Conservation (phyloP, 2,888 invertebrate genomes). For the Cepaea hortensis region DNA sequence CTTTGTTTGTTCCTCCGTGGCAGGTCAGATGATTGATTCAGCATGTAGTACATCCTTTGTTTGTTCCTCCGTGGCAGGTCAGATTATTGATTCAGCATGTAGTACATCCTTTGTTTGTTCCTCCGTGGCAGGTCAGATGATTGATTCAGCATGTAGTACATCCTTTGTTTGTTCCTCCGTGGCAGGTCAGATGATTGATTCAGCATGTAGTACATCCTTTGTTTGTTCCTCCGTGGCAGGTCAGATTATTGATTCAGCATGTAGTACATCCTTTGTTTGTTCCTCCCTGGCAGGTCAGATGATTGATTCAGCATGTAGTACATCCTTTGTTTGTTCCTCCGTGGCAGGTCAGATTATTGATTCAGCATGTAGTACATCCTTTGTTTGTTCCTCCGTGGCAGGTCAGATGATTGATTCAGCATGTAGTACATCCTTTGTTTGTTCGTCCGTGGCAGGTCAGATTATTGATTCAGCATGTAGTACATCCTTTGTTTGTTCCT, state of each 20-base stretch:
- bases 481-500: conserved; percentile 12
- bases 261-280: too few relatives aligned
- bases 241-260: conserved; percentile 36
- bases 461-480: not conserved
- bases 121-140: conserved; percentile 61
- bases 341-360: conserved; percentile 59
- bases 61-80: conserved; percentile 61
- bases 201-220: too few relatives aligned
- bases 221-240: conserved; percentile 58
- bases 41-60: too few relatives aligned
- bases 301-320: not conserved
- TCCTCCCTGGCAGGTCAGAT: conserved; percentile 61
- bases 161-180: conserved; percentile 48
- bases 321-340: conserved; percentile 31
- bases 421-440: too few relatives aligned
- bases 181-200: conserved; percentile 56
- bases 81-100: not conserved
- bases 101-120: too few relatives aligned
- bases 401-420: conserved; percentile 53
- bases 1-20: conserved; percentile 51
- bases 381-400: conserved; percentile 53
- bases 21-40: conserved; percentile 55
- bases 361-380: too few relatives aligned
- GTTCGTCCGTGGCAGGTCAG: conserved; percentile 61
- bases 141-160: not conserved